A percentile compares a stretch with the other conserved stretches of the same genome.
phyloP scores from a whole-genome alignment of 2,113 vertebrate genomes.

The Caretta caretta region DNA sequence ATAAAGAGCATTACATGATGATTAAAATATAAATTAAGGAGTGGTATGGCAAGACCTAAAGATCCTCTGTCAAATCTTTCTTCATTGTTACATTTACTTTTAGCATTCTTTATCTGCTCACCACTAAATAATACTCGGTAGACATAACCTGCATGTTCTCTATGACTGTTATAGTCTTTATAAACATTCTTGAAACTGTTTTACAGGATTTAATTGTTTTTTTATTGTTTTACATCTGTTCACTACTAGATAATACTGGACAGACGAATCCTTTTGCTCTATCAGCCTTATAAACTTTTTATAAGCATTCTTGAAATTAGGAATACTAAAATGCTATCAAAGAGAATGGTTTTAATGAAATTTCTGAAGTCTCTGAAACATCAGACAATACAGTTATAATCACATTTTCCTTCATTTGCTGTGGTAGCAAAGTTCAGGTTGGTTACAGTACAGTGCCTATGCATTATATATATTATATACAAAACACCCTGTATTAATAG shows the following conservation, averaged over 20 bases:
- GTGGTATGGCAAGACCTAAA: neutral
- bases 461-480: neutral
- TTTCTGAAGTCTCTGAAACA: neutral
- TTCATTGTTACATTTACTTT: neutral
- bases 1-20: neutral
- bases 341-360: neutral
- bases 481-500: neutral
- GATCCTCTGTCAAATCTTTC: neutral
- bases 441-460: neutral
- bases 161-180: neutral
- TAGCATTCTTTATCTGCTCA: neutral
- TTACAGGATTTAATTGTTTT: slow-evolving; percentile 16
- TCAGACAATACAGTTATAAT: neutral
- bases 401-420: neutral
- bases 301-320: neutral
- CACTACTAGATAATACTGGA: neutral
- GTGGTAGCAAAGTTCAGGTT: neutral
- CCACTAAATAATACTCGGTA: neutral
- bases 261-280: neutral
- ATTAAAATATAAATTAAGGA: neutral
- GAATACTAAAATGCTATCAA: neutral
- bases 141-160: neutral
- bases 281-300: neutral
- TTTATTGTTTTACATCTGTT: slow-evolving; percentile 8
- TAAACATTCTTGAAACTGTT: slow-evolving; percentile 27